Evolutionary conservation across 2,888 invertebrate genomes (phyloP).

Genomic region (Macaria notata): DNA sequence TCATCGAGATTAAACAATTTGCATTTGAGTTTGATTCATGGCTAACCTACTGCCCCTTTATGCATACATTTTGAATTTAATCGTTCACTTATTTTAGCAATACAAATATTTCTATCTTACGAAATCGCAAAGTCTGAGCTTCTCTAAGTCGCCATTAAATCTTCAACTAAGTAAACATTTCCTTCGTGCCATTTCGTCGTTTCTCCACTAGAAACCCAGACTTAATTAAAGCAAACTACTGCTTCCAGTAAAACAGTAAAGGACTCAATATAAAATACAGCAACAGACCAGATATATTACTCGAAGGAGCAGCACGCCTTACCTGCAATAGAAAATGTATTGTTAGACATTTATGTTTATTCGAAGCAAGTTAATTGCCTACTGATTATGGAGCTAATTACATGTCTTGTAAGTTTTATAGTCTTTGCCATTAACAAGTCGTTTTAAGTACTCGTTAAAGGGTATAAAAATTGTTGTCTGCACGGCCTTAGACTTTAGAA

Average conservation of each 20-base stretch:
- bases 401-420: slow-evolving; percentile 21
- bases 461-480: slow-evolving; percentile 15
- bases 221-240: slow-evolving; percentile 16
- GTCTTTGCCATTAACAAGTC: slow-evolving; percentile 20
- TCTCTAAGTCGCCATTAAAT: background rate
- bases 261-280: slow-evolving; percentile 55
- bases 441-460: slow-evolving; percentile 14
- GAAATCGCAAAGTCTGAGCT: no score
- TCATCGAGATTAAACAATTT: no score
- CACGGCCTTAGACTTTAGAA: slow-evolving; percentile 1
- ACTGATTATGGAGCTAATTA: slow-evolving; percentile 23
- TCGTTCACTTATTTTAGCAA: no score
- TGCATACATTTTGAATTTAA: no score
- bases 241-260: slow-evolving; percentile 9
- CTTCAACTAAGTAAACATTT: slow-evolving; percentile 1
- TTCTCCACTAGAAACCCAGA: slow-evolving; percentile 3
- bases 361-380: slow-evolving; percentile 26
- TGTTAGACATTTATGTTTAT: slow-evolving; percentile 39
- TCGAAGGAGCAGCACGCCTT: slow-evolving; percentile 31
- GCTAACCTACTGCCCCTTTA: no score
- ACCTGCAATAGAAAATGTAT: slow-evolving; percentile 54
- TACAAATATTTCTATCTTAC: no score
- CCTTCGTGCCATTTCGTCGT: background rate
- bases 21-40: no score
- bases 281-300: slow-evolving; percentile 45